Conservation (phyloP, 2,113 vertebrate species). For the Oplegnathus fasciatus region DNA sequence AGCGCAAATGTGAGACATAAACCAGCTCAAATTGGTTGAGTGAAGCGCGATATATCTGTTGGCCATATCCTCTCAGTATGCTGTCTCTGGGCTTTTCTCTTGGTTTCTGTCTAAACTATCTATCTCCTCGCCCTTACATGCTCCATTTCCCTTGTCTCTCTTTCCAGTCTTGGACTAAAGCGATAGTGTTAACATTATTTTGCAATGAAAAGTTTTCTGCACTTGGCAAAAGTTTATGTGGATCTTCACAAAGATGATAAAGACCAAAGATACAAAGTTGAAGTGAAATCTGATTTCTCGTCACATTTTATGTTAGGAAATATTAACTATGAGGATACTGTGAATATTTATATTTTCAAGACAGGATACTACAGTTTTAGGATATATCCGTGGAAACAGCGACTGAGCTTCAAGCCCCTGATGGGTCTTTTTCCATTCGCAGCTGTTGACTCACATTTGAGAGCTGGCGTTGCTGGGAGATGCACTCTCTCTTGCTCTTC, state of each 20-base stretch:
- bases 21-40: conserved; percentile 24
- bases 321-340: background rate
- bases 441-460: background rate
- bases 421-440: background rate
- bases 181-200: conserved; percentile 30
- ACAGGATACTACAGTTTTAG: background rate
- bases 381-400: background rate
- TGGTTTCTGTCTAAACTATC: conserved; percentile 19
- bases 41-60: background rate
- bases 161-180: conserved; percentile 7
- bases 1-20: conserved; percentile 47
- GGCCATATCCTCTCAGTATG: background rate
- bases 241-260: background rate
- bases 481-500: background rate
- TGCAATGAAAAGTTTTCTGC: conserved; percentile 5
- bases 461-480: background rate
- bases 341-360: background rate
- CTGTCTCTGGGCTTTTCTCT: background rate
- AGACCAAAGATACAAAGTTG: background rate
- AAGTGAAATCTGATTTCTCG: background rate
- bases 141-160: conserved; percentile 38
- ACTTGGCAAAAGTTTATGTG: background rate
- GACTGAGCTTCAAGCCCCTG: too few species aligned
- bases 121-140: conserved; percentile 17
- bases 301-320: background rate